Conservation (phyloP, 2,113 vertebrate species). For the Ciconia stormi region DNA sequence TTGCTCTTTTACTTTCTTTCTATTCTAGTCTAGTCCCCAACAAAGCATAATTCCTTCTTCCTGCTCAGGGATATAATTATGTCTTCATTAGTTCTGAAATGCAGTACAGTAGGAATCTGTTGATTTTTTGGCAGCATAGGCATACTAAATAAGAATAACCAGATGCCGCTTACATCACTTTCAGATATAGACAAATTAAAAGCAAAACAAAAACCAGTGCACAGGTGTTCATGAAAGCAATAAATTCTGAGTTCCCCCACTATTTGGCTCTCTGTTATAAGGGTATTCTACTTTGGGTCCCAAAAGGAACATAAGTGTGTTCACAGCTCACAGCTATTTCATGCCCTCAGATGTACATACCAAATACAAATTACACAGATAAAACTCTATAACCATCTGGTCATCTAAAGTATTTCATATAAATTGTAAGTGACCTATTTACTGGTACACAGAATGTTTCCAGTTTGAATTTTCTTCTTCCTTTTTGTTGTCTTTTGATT, state of each 20-base stretch:
- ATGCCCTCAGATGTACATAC: background rate
- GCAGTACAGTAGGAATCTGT: conserved; percentile 63
- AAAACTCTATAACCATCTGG: conserved; percentile 38
- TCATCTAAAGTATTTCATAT: conserved; percentile 5
- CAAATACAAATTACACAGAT: conserved; percentile 29
- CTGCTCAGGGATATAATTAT: conserved; percentile 65
- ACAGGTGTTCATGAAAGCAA: conserved; percentile 46
- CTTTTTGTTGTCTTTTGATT: background rate
- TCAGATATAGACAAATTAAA: conserved; percentile 65
- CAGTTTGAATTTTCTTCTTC: background rate
- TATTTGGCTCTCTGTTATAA: background rate
- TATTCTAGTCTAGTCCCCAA: conserved; percentile 44
- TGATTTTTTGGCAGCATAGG: conserved; percentile 55
- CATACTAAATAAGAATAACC: conserved; percentile 63
- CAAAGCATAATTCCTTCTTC: conserved; percentile 59
- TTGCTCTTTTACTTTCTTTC: background rate
- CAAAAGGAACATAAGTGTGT: background rate
- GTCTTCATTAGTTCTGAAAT: conserved; percentile 68
- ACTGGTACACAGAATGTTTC: background rate
- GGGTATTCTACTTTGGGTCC: background rate
- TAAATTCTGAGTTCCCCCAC: background rate
- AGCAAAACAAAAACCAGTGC: conserved; percentile 56
- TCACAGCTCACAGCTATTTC: conserved; percentile 37
- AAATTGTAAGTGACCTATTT: background rate
- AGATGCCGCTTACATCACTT: conserved; percentile 66